A percentile compares a stretch with the other conserved stretches of the same genome.
phyloP scores from a whole-genome alignment of 2,113 vertebrate species.

The Cebidichthys violaceus region DNA sequence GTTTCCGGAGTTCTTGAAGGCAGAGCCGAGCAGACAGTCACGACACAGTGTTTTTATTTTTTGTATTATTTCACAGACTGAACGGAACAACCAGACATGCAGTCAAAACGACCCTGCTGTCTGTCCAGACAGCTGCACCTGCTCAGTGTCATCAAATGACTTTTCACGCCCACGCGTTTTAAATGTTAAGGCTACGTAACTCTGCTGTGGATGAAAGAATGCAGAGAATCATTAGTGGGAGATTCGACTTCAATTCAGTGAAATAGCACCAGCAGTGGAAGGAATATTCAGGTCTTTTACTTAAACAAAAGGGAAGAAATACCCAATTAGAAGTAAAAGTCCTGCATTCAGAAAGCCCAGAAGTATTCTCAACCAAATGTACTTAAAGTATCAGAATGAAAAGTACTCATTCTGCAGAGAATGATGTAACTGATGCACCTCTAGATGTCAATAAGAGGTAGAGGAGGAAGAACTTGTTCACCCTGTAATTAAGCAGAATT shows the following conservation, averaged over 20 bases:
- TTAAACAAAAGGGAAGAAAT: background rate
- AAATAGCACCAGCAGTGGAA: background rate
- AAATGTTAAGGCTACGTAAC: background rate
- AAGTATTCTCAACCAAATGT: no score
- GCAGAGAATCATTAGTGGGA: background rate
- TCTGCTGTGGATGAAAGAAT: background rate
- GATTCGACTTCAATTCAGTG: background rate
- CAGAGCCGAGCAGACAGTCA: constrained; percentile 70
- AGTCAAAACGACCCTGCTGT: background rate
- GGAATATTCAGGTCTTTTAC: background rate
- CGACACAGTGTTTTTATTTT: constrained; percentile 41
- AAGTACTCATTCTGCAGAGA: background rate
- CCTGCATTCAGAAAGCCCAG: background rate
- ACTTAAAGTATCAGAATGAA: background rate
- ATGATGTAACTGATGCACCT: no score
- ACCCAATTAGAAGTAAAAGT: background rate
- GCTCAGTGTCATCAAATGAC: constrained; percentile 18
- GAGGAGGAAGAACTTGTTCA: background rate
- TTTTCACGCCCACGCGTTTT: background rate
- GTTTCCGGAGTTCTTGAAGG: constrained; percentile 84
- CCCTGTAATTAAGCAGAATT: background rate
- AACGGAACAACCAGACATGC: constrained; percentile 44
- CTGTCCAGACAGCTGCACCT: constrained; percentile 42
- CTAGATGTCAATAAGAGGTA: background rate
- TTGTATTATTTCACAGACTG: constrained; percentile 22